Conservation (phyloP, 2,888 invertebrate genomes). For the Coenonympha glycerion region DNA sequence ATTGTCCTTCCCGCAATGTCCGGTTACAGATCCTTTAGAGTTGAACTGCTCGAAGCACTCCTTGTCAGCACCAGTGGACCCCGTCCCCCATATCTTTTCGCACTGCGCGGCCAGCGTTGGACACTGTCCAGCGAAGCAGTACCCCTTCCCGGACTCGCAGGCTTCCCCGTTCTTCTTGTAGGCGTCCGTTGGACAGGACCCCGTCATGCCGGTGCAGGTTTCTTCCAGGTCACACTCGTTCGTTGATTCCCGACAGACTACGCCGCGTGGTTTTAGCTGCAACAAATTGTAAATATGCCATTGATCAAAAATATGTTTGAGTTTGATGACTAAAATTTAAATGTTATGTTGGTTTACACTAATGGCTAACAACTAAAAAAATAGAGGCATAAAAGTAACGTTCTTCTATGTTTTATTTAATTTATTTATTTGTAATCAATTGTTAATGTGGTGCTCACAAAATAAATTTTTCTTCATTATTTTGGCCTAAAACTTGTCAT, state of each 20-base stretch:
- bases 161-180: constrained; percentile 94
- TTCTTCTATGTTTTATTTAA: too few species aligned
- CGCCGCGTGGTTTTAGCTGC: constrained; percentile 84
- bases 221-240: constrained; percentile 98
- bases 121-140: constrained; percentile 94
- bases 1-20: constrained; percentile 92
- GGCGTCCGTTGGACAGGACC: constrained; percentile 92
- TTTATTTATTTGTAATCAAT: too few species aligned
- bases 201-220: constrained; percentile 90
- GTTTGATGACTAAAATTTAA: too few species aligned
- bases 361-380: too few species aligned
- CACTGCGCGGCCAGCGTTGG: constrained; percentile 93
- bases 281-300: constrained; percentile 20
- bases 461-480: too few species aligned
- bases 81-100: constrained; percentile 94
- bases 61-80: constrained; percentile 86
- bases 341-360: too few species aligned
- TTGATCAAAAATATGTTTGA: too few species aligned
- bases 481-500: too few species aligned
- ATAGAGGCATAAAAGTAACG: too few species aligned
- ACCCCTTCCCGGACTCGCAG: constrained; percentile 84
- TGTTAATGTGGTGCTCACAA: too few species aligned
- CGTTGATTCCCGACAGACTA: constrained; percentile 87
- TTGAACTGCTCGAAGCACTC: constrained; percentile 97
- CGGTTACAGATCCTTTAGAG: constrained; percentile 94